Base-by-base conservation (phyloP, 2,113 vertebrate genomes). In the Bettongia penicillata region DNA sequence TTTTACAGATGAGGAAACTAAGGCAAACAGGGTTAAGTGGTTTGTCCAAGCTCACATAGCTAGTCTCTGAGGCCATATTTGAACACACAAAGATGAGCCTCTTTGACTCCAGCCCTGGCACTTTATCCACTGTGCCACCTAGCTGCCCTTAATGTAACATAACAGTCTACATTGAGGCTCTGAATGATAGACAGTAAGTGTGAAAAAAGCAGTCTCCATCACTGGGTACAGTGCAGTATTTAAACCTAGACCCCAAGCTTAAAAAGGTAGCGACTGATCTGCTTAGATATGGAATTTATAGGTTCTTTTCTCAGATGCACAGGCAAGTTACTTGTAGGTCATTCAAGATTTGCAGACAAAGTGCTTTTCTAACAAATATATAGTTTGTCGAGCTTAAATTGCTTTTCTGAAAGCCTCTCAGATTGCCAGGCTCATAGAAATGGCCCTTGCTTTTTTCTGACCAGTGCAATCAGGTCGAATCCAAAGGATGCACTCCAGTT, bases 331-430 rank as follows among this genome's bases (percentile, higher is more conserved):
- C 97, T 97, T 97, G 90, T 91, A 94, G 52, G 68, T 97, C 97
- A 96, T 97, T 97, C 93, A 96, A 96, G 96, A 97, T 97, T 95
- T 97, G 96, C 93, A 91, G 98, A 93, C 95, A 95, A 90, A 97
- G 96, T 97, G 94, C 97, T 98, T 97, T 97, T 93, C 50, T 57
- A 93, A 90, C 96, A 97, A 97, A 97, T 96, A 97, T 77, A 96
- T 91, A 93, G 94, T 95, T 98, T 97, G 4, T 49, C 19, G 93
- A 91, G 96, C 92, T 96, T 96, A 97, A 97, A 96, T 3, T 97
- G 97, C 90, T 96, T 95, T 98, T 97, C 93, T 97, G 96, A 98
- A 98, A 98, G 97, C 97, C 93, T 95, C 95, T 95, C 97, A 93
- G 94, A 96, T 96, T 93, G 93, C 84, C 92, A 89, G 96, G 96